Evolutionary conservation across 2,113 vertebrate genomes (phyloP), one percentile per base, ranked within the genome.

Genomic region (Leucopsar rothschildi): DNA sequence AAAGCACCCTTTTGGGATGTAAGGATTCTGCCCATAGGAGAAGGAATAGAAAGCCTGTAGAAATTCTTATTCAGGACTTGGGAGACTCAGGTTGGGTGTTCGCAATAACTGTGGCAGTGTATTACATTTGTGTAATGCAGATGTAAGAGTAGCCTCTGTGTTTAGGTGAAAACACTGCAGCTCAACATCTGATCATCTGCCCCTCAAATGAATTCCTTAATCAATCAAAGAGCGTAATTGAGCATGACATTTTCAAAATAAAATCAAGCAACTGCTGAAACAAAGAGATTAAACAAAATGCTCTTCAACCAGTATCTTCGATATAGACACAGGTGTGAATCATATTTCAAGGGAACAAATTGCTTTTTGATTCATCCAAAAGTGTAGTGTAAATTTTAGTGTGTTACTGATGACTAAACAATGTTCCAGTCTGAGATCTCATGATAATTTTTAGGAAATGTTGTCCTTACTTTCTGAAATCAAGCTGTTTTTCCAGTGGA

Each of bases 81-180:
- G 39, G 33, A 53, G 61, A 25, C 25, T 20, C 7, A 16, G 14
- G 14, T 28, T 61, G 72, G 33, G 3, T 64, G 33, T 63, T 50
- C 1, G 2, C 33, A 52, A 14, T n/a, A 59, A 21, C 16, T 0
- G 0, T 15, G 27, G 24, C 29, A 24, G 5, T 47, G 42, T 31
- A 6, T n/a, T 27, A 10, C 24, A 6, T 52, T 59, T 64, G 33
- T 39, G 25, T 35, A 60, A 27, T 25, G 50, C 50, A 75, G 33
- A 55, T 57, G 0, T 27, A 21, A 49, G 12, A 33, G 45, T 28
- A 56, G 44, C 27, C 6, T 55, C 15, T 27, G n/a, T 13, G 11
- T 56, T 88, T n/a, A 69, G 17, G 10, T 83, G 42, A 61, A 88
- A 90, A 71, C 66, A 35, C 21, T 61, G n/a, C 25, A 60, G 6